Conservation (phyloP, 2,113 vertebrate genomes). For the Lynx canadensis region DNA sequence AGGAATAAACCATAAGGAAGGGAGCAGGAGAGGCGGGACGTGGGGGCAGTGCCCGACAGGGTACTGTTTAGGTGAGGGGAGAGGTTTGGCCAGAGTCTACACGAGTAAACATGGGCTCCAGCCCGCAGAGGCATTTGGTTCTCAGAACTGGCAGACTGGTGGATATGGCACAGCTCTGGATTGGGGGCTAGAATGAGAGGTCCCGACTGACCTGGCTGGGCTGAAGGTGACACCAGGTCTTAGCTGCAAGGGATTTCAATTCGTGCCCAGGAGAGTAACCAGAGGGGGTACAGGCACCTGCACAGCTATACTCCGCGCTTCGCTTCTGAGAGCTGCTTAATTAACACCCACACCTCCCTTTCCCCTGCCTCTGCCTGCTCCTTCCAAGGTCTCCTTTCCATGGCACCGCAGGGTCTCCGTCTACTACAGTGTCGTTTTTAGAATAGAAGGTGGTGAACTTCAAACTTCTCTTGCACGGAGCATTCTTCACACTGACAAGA, state of each 20-base stretch:
- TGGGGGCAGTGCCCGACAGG: background rate
- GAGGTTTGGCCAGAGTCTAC: background rate
- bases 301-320: background rate
- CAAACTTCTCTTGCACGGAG: fast-evolving
- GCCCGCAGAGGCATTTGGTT: background rate
- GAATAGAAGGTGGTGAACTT: conserved; percentile 6
- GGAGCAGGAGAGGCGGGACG: background rate
- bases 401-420: background rate
- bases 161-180: fast-evolving
- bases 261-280: background rate
- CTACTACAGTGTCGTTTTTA: background rate
- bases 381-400: background rate
- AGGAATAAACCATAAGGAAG: background rate
- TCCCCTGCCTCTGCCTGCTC: background rate
- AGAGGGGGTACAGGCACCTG: background rate
- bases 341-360: background rate
- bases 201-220: background rate
- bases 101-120: background rate
- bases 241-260: background rate
- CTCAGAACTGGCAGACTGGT: background rate
- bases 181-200: background rate
- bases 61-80: background rate
- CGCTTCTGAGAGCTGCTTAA: background rate
- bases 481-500: background rate
- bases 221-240: background rate